Base-by-base conservation (phyloP, 2,888 invertebrate species). In the Parnassius smintheus region DNA sequence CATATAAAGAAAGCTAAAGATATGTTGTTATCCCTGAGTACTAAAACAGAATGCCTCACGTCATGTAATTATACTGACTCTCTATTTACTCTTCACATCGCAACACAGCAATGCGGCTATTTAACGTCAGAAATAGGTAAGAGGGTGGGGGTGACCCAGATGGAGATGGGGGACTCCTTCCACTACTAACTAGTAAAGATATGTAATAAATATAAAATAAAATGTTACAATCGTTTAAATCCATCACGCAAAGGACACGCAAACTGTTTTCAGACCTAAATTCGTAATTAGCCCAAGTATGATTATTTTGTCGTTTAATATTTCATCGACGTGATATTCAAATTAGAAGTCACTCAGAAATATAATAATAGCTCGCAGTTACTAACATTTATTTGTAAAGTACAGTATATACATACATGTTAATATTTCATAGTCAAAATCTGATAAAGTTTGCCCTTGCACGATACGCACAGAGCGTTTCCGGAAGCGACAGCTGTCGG, bases 401-500 rank as follows among this genome's bases (percentile, higher is more conserved):
- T 35, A 7, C 48, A 2, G n/a, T 48, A 48, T 48, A 2, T 48
- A 48, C 49, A 54, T 59, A 59, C 56, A 64, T 25, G 56, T 44
- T 10, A 50, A 22, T 48, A 56, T 9, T 46, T 48, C 60, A 53
- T 57, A 61, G 46, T 60, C 62, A 56, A 63, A 68, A 71, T 68
- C 65, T 66, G 66, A 68, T 67, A 68, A 63, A 61, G 63, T 62
- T 45, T 55, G 61, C 54, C 60, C 61, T 62, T 61, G 66, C 65
- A 61, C 67, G 65, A 67, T 64, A 64, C 61, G 54, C 51, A 64
- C 59, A 22, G 45, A 22, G 46, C 56, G 64, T 66, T 67, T 65
- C 73, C 68, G 70, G 72, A 72, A 72, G 67, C 63, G 61, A 65
- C 68, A 73, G 71, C 69, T 69, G 71, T 35, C 57, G 11, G 10